Evolutionary conservation across 2,113 vertebrate species (phyloP).

Genomic region (Galeopterus variegatus): DNA sequence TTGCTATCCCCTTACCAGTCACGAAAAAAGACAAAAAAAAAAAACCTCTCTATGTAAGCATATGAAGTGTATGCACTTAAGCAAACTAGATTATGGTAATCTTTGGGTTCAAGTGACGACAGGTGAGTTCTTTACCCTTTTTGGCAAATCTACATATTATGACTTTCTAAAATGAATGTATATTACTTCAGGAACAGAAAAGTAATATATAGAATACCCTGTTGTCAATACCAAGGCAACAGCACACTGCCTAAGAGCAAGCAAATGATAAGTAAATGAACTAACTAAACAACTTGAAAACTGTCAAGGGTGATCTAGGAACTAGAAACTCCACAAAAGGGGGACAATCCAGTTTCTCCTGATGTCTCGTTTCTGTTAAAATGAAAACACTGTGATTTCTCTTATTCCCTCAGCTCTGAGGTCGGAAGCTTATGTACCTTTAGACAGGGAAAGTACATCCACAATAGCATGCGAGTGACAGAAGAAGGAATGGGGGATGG

Average conservation of each 20-base stretch:
- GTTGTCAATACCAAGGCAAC: neutral
- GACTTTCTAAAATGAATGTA: neutral
- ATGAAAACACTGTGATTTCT: rapidly evolving
- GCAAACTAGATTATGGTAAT: neutral
- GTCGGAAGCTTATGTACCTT: neutral
- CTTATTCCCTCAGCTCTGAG: neutral
- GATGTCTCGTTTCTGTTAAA: rapidly evolving
- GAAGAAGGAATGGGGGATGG: rapidly evolving
- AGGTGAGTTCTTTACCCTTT: neutral
- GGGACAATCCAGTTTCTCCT: neutral
- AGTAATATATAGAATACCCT: rapidly evolving
- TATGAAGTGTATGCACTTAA: neutral
- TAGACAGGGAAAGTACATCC: neutral
- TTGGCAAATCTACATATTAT: neutral
- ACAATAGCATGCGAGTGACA: no score
- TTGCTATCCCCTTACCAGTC: no score
- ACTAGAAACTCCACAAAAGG: neutral
- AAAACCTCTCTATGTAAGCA: neutral
- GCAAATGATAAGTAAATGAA: rapidly evolving
- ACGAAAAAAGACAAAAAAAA: no score
- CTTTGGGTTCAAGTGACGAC: neutral
- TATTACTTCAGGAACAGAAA: neutral
- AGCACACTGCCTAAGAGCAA: neutral
- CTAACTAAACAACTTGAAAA: neutral
- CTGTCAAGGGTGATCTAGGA: rapidly evolving